Evolutionary conservation across 2,113 vertebrate genomes (phyloP).

Genomic region (Bujurquina vittata): DNA sequence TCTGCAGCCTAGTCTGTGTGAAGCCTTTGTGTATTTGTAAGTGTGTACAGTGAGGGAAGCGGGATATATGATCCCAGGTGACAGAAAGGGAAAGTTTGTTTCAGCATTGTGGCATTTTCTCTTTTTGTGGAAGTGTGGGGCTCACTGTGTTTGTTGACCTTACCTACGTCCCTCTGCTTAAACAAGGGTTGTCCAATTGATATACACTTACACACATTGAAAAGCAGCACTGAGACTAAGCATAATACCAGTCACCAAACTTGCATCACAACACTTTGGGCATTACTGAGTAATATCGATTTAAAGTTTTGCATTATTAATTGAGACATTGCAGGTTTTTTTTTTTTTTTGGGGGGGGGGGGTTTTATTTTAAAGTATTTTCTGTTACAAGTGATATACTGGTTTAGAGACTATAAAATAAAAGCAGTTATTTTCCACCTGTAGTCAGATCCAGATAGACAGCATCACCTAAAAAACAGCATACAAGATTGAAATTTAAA

Average conservation of each 20-base stretch:
- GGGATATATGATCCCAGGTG: slow-evolving; percentile 60
- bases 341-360: neutral
- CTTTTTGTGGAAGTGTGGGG: slow-evolving; percentile 74
- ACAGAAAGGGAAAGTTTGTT: slow-evolving; percentile 75
- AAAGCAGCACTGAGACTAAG: neutral
- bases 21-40: slow-evolving; percentile 20
- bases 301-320: neutral
- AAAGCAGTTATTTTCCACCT: neutral
- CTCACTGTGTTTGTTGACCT: slow-evolving; percentile 36
- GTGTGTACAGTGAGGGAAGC: slow-evolving; percentile 27
- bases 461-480: neutral
- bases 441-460: neutral
- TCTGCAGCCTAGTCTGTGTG: slow-evolving; percentile 25
- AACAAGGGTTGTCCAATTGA: slow-evolving; percentile 3
- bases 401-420: neutral
- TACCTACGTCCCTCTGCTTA: slow-evolving; percentile 13
- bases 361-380: neutral
- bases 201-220: neutral
- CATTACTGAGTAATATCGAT: neutral
- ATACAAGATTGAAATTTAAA: neutral
- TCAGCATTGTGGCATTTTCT: slow-evolving; percentile 71
- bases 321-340: neutral
- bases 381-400: neutral
- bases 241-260: neutral
- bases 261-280: neutral